phyloP scores from a whole-genome alignment of 2,888 invertebrate genomes.

The Acleris literana region DNA sequence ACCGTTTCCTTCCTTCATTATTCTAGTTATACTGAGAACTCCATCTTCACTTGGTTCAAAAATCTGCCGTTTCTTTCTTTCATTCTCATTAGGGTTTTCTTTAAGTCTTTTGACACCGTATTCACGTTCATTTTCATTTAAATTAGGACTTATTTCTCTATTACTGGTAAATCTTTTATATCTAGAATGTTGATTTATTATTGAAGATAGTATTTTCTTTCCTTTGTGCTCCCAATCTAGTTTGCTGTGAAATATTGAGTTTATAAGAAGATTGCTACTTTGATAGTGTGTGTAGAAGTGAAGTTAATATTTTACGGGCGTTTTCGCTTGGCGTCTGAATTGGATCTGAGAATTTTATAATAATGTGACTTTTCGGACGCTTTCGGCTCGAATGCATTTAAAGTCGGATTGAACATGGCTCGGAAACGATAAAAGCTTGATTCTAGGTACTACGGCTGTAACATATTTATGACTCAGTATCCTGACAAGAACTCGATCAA shows the following conservation, averaged over 20 bases:
- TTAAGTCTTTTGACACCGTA: neutral
- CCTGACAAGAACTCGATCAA: no score
- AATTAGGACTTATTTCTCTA: constrained; percentile 51
- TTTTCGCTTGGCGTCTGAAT: no score
- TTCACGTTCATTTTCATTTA: neutral
- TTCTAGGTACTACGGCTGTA: no score
- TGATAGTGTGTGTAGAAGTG: no score
- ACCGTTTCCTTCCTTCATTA: constrained; percentile 86
- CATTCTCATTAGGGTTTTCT: neutral
- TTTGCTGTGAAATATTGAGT: constrained; percentile 54
- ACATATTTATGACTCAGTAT: no score
- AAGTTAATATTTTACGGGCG: no score
- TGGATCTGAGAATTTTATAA: no score
- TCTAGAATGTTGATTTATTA: constrained; percentile 64
- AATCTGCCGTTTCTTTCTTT: constrained; percentile 52
- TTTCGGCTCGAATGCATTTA: no score
- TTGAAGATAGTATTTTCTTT: constrained; percentile 64
- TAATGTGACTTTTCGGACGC: no score
- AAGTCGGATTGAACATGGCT: no score
- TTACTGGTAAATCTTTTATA: constrained; percentile 58
- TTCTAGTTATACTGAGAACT: constrained; percentile 83
- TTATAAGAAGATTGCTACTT: neutral
- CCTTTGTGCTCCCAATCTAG: constrained; percentile 79
- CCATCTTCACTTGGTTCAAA: constrained; percentile 78
- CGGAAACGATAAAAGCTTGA: no score